Conservation (phyloP, 2,797 vertebrate species). For the Parambassis ranga region DNA sequence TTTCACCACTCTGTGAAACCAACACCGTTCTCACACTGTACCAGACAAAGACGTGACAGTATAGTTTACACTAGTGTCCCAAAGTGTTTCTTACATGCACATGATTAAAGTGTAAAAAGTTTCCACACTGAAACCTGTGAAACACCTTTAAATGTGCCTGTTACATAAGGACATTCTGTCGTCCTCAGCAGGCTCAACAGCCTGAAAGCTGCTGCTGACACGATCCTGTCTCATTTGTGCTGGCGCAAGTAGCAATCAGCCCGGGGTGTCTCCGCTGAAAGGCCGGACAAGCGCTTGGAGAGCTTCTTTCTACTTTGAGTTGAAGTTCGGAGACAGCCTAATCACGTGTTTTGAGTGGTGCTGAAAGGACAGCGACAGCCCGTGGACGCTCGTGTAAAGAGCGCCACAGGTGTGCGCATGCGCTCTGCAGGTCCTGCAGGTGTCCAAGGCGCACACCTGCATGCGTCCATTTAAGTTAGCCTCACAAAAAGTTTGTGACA, state of each 20-base stretch:
- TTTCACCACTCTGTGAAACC: conserved; percentile 8
- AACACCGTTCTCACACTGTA: neutral
- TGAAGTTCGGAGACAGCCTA: neutral
- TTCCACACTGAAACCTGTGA: neutral
- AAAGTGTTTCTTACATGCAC: no score
- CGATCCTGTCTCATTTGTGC: conserved; percentile 42
- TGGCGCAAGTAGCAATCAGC: conserved; percentile 26
- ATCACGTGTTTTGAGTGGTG: conserved; percentile 7
- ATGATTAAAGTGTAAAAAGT: no score
- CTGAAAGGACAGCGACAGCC: conserved; percentile 50
- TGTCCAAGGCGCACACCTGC: neutral
- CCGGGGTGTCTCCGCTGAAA: neutral
- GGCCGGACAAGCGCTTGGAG: neutral
- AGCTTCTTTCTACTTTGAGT: neutral
- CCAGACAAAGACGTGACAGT: neutral
- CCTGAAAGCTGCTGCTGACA: conserved; percentile 54
- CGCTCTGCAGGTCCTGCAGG: no score
- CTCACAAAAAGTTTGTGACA: no score
- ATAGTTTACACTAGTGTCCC: no score
- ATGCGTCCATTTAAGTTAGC: neutral
- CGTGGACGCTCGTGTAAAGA: neutral
- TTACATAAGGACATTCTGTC: conserved; percentile 18
- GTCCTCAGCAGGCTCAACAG: conserved; percentile 51
- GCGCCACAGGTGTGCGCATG: no score
- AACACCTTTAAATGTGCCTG: conserved; percentile 3